These are phyloP conservation scores for Erpetoichthys calabaricus DNA, from an alignment of 2,797 vertebrate genomes.

Conservation along the genomic window DNA sequence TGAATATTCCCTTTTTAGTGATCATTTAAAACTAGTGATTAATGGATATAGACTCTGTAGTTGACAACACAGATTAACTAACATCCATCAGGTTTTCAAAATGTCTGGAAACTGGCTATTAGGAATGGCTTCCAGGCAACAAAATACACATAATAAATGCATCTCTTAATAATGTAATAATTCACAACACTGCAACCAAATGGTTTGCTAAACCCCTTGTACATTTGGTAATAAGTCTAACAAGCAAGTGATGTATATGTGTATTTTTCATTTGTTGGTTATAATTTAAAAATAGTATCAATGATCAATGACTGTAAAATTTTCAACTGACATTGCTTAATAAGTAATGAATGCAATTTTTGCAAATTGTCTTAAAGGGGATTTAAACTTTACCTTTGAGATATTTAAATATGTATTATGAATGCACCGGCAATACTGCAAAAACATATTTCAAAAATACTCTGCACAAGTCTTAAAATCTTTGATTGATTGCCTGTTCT, in stretches of 20 bases:
- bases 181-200: constrained; percentile 42
- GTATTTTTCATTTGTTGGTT: constrained; percentile 33
- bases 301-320: constrained; percentile 41
- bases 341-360: constrained; percentile 40
- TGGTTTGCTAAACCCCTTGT: constrained; percentile 31
- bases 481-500: constrained; percentile 40
- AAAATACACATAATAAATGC: constrained; percentile 42
- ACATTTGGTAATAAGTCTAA: constrained; percentile 42
- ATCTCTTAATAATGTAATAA: constrained; percentile 38
- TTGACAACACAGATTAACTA: constrained; percentile 43
- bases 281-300: constrained; percentile 24
- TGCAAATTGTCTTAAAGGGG: constrained; percentile 35
- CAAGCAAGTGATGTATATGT: constrained; percentile 22
- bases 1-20: constrained; percentile 42
- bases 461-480: constrained; percentile 26
- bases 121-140: constrained; percentile 33
- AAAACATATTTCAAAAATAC: constrained; percentile 21
- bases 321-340: constrained; percentile 41
- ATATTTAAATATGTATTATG: background rate
- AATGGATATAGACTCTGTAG: constrained; percentile 32
- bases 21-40: constrained; percentile 35
- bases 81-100: constrained; percentile 38
- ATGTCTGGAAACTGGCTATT: constrained; percentile 27
- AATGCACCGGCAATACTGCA: constrained; percentile 11
- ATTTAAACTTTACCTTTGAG: constrained; percentile 19